Evolutionary conservation across 2,113 vertebrate genomes (phyloP), one percentile per base, ranked within the genome.

Genomic region (Tragelaphus scriptus): DNA sequence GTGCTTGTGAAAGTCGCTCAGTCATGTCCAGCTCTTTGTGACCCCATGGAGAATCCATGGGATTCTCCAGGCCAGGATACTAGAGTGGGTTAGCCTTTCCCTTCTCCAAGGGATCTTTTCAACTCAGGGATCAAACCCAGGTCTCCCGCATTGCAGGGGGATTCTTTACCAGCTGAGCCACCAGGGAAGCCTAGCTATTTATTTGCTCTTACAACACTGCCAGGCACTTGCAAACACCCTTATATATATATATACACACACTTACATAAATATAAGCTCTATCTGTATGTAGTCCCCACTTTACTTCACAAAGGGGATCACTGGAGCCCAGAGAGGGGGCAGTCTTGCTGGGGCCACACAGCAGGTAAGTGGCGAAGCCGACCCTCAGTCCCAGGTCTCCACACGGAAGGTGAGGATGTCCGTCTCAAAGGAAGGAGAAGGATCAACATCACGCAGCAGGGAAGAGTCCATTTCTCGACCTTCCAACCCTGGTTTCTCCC

Each of bases 361-460:
- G 88, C 16, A n/a, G 15, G 9, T 0, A 9, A 30, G 53, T 16
- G 32, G 8, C 26, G 9, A 68, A 25, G 92, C 25, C 32, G 10
- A 77, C 49, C 8, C 82, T 88, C 49, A 14, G 2, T 5, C 28
- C 65, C 28, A 28, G 17, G 81, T 71, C 56, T 79, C 51, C 23
- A 14, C n/a, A 12, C 25, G 5, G 15, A 44, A 49, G 26, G 28
- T 21, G 7, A 12, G 28, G 51, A 40, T 1, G 2, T 32, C 10
- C 2, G 0, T 55, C 40, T 85, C 30, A 36, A n/a, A 71, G 58
- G 28, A 79, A 63, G 32, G 85, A 68, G 44, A 90, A 63, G 84
- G 36, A 14, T 11, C 9, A 1, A 26, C 47, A 8, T 53, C 23
- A 12, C 0, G 0, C 8, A 9, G 15, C 32, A 13, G 26, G 17